Base-by-base conservation (phyloP, 2,888 invertebrate genomes). In the Clunio marinus region DNA sequence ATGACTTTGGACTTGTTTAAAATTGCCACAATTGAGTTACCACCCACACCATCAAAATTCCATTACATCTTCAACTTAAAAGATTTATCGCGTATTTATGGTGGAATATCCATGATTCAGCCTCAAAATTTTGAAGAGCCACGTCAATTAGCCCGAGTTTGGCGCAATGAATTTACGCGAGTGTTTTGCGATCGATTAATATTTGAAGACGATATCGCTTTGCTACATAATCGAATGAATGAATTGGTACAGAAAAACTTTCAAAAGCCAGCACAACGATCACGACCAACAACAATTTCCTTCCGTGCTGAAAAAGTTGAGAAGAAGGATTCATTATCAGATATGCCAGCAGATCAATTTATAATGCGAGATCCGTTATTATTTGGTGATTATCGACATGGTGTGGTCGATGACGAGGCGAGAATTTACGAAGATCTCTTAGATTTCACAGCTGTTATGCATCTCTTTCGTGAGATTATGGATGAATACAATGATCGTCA, bases 1-100 rank as follows among this genome's bases (percentile, higher is more conserved):
- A 88, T 92, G 81, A 95, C 93, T 0, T 80, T 96, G 71, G 84
- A 88, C 70, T 79, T 96, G 15, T 96, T 93, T 76, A 88, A 90
- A 88, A 81, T 83, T 72, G 82, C 91, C 45, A 85, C 89, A 70
- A 81, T 83, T 20, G 89, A 92, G 70, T 80, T 96, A 67, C 92
- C 94, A 0, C 93, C 95, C 1, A 96, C 94, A 0, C 96, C 96
- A 0, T 88, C 89, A 3, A 94, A 93, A 78, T 96, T 96, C 80
- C 95, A 96, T 80, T 96, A 96, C 80, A 91, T 94, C 72, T 96
- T 95, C 81, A 95, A 95, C 79, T 84, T 96, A 77, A 85, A 94
- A 57, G 96, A 96, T 80, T 78, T 96, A 72, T 94, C 94, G 0
- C 84, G 93, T 69, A 86, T 96, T 70, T 87, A 86, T 72, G 88